These are phyloP conservation scores for Mylabris sibirica DNA, from an alignment of 2,888 invertebrate genomes.

Conservation along the genomic window DNA sequence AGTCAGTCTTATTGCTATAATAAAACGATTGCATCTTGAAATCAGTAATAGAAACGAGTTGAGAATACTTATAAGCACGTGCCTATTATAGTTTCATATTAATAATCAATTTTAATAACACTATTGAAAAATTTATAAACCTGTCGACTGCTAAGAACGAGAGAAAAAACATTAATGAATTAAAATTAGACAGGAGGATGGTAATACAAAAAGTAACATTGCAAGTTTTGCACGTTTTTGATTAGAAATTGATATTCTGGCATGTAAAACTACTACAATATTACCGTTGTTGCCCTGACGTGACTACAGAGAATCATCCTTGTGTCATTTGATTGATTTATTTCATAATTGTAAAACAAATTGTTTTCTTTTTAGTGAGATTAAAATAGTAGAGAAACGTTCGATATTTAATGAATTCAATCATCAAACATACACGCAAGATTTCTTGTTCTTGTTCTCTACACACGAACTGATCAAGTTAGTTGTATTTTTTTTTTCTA, in stretches of 20 bases:
- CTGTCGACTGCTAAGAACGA: not conserved
- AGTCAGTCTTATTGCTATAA: slow-evolving; percentile 12
- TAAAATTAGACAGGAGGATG: not conserved
- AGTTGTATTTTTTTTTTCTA: not conserved
- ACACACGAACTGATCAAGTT: not conserved
- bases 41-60: not conserved
- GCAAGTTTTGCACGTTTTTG: slow-evolving; percentile 11
- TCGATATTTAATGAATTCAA: not conserved
- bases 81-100: not conserved
- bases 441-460: not conserved
- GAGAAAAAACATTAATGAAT: not conserved
- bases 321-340: slow-evolving; percentile 10
- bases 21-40: slow-evolving; percentile 20
- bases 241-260: slow-evolving; percentile 8
- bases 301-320: not conserved
- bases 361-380: not conserved
- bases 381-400: not conserved
- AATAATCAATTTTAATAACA: not conserved
- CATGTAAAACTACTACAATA: not conserved
- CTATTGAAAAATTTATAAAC: not conserved
- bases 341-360: not conserved
- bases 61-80: slow-evolving; percentile 19
- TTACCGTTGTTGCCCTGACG: slow-evolving; percentile 4
- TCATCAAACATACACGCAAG: not conserved
- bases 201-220: not conserved